Percentiles rank a stretch among this genome's conserved stretches.
Conservation (phyloP, 2,113 vertebrate species). For the Papio anubis region DNA sequence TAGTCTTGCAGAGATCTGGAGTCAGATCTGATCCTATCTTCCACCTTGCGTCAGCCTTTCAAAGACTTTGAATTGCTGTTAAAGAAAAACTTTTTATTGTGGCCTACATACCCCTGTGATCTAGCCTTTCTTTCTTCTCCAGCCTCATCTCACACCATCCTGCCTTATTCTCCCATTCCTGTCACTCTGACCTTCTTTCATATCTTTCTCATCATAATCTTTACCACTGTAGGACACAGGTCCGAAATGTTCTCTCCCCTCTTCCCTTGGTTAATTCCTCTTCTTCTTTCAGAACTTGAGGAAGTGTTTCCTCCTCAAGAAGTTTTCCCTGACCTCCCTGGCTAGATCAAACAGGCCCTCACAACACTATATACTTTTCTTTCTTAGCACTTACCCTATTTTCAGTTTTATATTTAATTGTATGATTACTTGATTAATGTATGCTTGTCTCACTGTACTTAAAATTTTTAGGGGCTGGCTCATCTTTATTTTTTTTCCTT, state of each 20-base stretch:
- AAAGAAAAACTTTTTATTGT: neutral
- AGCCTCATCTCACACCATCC: neutral
- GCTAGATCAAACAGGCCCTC: neutral
- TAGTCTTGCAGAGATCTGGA: neutral
- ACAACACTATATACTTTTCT: neutral
- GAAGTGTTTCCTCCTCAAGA: neutral
- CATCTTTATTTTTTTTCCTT: no score
- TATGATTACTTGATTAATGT: conserved; percentile 22
- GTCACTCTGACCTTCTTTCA: neutral
- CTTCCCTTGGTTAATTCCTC: neutral
- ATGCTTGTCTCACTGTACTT: neutral
- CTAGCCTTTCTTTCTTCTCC: neutral
- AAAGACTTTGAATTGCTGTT: neutral
- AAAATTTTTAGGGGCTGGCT: neutral
- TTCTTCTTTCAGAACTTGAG: conserved; percentile 29
- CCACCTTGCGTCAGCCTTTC: neutral
- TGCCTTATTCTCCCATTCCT: neutral
- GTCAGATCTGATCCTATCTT: neutral
- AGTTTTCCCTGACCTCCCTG: neutral
- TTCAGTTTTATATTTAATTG: conserved; percentile 26
- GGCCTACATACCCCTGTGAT: neutral
- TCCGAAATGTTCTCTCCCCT: neutral
- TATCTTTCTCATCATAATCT: neutral
- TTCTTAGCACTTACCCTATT: neutral
- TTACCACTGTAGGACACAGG: neutral